A percentile compares a stretch with the other conserved stretches of the same genome.
Evolutionary conservation across 64 coral and sea anemone genomes (phyloP).

Genomic region (Stichodactyla helianthus): DNA sequence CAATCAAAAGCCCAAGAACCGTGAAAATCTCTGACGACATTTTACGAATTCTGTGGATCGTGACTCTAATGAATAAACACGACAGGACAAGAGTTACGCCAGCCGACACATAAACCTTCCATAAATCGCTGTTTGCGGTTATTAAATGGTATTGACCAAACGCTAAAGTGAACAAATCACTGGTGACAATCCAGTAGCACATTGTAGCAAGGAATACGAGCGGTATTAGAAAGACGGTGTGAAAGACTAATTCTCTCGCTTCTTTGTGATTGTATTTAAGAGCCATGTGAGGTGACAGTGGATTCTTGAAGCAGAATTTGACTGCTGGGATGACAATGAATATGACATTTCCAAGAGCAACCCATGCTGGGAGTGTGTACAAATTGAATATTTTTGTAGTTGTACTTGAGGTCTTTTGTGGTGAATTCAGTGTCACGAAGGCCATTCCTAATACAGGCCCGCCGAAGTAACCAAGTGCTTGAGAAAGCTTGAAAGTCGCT

Average conservation of each 20-base stretch:
- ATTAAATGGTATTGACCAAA: constrained; percentile 89
- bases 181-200: constrained; percentile 85
- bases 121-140: constrained; percentile 42
- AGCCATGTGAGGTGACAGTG: constrained; percentile 81
- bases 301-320: constrained; percentile 82
- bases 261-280: constrained; percentile 86
- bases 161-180: constrained; percentile 72
- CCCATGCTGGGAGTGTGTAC: constrained; percentile 79
- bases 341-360: constrained; percentile 64
- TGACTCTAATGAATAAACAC: constrained; percentile 44
- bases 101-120: constrained; percentile 88
- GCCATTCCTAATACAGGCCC: constrained; percentile 72
- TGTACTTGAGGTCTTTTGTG: constrained; percentile 16
- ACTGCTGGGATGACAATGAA: constrained; percentile 65
- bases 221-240: constrained; percentile 48
- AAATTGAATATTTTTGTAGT: constrained; percentile 59
- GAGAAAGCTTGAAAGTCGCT: constrained; percentile 76
- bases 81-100: constrained; percentile 56
- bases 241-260: constrained; percentile 62
- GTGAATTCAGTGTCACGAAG: constrained; percentile 33
- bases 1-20: constrained; percentile 63
- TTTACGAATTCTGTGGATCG: constrained; percentile 55
- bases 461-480: constrained; percentile 74
- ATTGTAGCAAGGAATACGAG: constrained; percentile 65
- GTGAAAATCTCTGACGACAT: constrained; percentile 54